These are phyloP conservation scores for Sitophilus oryzae DNA, from an alignment of 1,140 invertebrate species.

Conservation along the genomic window DNA sequence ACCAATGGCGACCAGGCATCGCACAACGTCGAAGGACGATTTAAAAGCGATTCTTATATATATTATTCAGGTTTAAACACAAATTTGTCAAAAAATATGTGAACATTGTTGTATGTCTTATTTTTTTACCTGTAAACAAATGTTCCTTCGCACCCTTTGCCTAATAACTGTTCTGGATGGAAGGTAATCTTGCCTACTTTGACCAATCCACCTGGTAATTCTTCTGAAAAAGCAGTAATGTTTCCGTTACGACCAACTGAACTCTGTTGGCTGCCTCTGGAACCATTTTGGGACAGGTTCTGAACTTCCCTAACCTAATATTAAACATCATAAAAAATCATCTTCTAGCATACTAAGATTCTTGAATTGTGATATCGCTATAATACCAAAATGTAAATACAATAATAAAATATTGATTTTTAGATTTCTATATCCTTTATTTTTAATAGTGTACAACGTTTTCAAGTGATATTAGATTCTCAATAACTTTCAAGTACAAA, in stretches of 20 bases:
- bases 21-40: too few species aligned
- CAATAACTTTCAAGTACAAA: too few species aligned
- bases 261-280: conserved; percentile 43
- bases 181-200: conserved; percentile 89
- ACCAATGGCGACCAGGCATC: too few species aligned
- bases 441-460: too few species aligned
- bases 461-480: too few species aligned
- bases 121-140: conserved; percentile 85
- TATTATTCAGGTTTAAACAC: too few species aligned
- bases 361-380: too few species aligned
- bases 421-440: too few species aligned
- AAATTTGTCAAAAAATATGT: too few species aligned
- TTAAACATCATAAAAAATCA: background rate
- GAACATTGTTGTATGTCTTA: too few species aligned
- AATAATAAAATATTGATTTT: background rate
- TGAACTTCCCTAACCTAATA: conserved; percentile 58
- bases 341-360: background rate
- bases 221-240: conserved; percentile 51
- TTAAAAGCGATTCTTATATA: too few species aligned
- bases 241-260: conserved; percentile 37
- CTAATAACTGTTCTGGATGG: conserved; percentile 78
- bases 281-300: conserved; percentile 59
- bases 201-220: conserved; percentile 68
- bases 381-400: background rate
- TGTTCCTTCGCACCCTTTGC: conserved; percentile 97